These are phyloP conservation scores for Ceriagrion tenellum DNA, from an alignment of 2,888 invertebrate species.

Conservation along the genomic window DNA sequence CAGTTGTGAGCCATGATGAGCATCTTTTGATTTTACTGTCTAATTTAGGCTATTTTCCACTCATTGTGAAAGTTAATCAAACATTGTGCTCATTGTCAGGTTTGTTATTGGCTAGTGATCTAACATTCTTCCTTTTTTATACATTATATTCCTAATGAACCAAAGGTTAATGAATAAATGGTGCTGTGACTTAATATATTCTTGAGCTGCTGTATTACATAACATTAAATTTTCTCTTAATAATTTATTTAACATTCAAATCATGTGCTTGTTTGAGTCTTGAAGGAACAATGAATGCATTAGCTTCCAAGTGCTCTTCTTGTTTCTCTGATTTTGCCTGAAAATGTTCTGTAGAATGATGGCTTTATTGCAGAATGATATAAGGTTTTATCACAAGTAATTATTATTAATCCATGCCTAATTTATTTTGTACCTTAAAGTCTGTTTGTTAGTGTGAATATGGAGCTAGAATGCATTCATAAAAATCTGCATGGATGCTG, in stretches of 20 bases:
- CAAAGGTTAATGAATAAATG: slow-evolving; percentile 61
- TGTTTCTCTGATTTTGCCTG: not conserved
- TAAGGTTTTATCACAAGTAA: not conserved
- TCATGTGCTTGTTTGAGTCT: not conserved
- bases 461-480: not conserved
- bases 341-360: not conserved
- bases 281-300: not conserved
- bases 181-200: slow-evolving; percentile 53
- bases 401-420: not conserved
- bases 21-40: not conserved
- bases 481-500: not conserved
- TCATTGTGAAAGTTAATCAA: not conserved
- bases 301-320: not conserved
- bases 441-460: not conserved
- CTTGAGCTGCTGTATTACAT: slow-evolving; percentile 1
- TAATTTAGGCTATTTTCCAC: not conserved
- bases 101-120: slow-evolving; percentile 4
- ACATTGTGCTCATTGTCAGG: not conserved
- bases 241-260: not conserved
- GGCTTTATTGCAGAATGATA: too few species aligned
- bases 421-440: not conserved
- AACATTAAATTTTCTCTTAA: not conserved
- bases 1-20: not conserved
- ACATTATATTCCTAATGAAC: slow-evolving; percentile 45
- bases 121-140: not conserved